Conservation (phyloP, 2,797 vertebrate species). For the Kryptolebias ocellatus region DNA sequence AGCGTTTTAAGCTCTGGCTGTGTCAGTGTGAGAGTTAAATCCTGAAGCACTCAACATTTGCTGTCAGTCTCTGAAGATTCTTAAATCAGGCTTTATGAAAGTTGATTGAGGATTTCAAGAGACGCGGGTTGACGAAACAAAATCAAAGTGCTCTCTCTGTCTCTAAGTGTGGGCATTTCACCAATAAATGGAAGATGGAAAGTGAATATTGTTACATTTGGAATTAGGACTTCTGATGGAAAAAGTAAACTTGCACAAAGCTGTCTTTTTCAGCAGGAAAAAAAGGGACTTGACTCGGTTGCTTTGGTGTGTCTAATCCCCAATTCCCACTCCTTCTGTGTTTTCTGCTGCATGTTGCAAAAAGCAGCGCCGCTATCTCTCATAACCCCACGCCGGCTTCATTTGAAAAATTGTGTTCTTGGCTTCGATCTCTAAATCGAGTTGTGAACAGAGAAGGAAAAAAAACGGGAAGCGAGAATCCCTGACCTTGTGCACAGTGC, state of each 20-base stretch:
- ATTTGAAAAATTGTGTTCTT: constrained; percentile 55
- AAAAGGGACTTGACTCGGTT: constrained; percentile 1
- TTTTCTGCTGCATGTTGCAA: constrained; percentile 50
- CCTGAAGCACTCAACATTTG: constrained; percentile 18
- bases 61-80: constrained; percentile 29
- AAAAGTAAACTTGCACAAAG: constrained; percentile 13
- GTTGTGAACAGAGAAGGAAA: constrained; percentile 39
- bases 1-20: constrained; percentile 51
- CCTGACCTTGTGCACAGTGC: constrained; percentile 18
- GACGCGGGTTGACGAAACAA: constrained; percentile 29
- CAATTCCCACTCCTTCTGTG: constrained; percentile 6
- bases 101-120: constrained; percentile 28
- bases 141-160: constrained; percentile 40
- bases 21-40: constrained; percentile 58
- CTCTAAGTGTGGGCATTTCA: constrained; percentile 32
- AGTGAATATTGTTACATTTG: constrained; percentile 8
- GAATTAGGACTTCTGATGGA: background rate
- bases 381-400: constrained; percentile 32
- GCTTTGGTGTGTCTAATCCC: constrained; percentile 39
- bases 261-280: constrained; percentile 11
- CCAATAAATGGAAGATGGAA: constrained; percentile 19
- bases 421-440: constrained; percentile 52
- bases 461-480: constrained; percentile 32
- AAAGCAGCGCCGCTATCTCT: constrained; percentile 38
- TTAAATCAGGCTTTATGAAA: constrained; percentile 37